Base-by-base conservation (phyloP, 2,888 invertebrate genomes). In the Pachycephus smyrnensis region DNA sequence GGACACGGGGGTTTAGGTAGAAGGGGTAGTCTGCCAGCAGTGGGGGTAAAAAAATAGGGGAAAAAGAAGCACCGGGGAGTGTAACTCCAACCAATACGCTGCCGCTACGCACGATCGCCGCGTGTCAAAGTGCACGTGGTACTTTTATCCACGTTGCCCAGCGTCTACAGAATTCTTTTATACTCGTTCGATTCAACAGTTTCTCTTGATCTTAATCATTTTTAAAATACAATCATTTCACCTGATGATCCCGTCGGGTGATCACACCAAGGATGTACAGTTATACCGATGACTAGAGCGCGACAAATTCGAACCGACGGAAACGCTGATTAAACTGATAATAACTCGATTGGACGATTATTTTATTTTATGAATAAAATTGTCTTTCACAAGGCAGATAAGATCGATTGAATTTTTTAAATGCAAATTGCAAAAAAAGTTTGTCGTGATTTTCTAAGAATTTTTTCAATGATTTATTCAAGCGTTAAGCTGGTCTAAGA, bases 61-160 rank as follows among this genome's bases (percentile, higher is more conserved):
- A 88, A 84, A 86, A 86, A 86, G 82, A 84, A 79, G 80, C 75
- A 75, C 73, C 76, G 85, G 86, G 86, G 85, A 83, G 83, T 84
- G 84, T 82, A 83, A 82, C 80, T 84, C 86, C 87, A 84, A 82
- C 83, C 85, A 84, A 80, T 77, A 80, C 85, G 86, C 86, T 84
- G 84, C 85, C 86, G 84, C 88, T 90, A 90, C 90, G 91, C 90
- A 90, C 89, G 86, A 88, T 87, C 85, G 83, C 90, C 90, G 91
- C 90, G 90, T 91, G 90, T 91, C 90, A 91, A 90, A 89, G 89
- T 89, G 86, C 90, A 90, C 90, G 90, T 90, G 90, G 88, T 82
- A 73, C 36, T 78, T 78, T 75, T 73, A 78, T 78, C 78, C 83
- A 35, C 74, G 74, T 74, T 74, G 74, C 37, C 36, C n/a, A 35